phyloP scores from a whole-genome alignment of 2,113 vertebrate species.

The Tapirus terrestris region DNA sequence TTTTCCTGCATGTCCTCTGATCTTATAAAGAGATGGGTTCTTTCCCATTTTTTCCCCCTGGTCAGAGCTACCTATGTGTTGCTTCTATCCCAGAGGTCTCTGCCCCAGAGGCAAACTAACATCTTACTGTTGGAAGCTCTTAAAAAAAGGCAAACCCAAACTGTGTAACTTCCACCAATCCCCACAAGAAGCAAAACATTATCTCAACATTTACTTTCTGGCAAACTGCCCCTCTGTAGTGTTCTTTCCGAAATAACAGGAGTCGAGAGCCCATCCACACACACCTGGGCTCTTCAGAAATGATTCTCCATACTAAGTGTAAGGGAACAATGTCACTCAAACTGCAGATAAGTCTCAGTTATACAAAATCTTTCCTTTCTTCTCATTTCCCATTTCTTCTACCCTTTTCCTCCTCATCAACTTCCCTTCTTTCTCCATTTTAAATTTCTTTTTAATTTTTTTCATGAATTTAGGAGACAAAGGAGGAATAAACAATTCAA shows the following conservation, averaged over 20 bases:
- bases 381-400: background rate
- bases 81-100: constrained; percentile 23
- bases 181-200: background rate
- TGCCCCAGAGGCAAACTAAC: constrained; percentile 52
- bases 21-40: background rate
- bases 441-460: background rate
- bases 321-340: background rate
- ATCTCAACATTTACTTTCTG: background rate
- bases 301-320: background rate
- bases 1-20: background rate
- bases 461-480: constrained; percentile 76
- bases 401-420: background rate
- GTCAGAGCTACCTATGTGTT: background rate
- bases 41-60: background rate
- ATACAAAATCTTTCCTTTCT: background rate
- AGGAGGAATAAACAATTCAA: constrained; percentile 59
- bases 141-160: constrained; percentile 21
- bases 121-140: constrained; percentile 25
- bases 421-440: background rate
- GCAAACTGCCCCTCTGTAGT: background rate
- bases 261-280: background rate
- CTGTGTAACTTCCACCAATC: background rate
- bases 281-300: background rate
- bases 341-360: background rate
- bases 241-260: background rate